A percentile compares a stretch with the other conserved stretches of the same genome.
phyloP scores from a whole-genome alignment of 1,140 invertebrate genomes.

The Doryteuthis pealeii region DNA sequence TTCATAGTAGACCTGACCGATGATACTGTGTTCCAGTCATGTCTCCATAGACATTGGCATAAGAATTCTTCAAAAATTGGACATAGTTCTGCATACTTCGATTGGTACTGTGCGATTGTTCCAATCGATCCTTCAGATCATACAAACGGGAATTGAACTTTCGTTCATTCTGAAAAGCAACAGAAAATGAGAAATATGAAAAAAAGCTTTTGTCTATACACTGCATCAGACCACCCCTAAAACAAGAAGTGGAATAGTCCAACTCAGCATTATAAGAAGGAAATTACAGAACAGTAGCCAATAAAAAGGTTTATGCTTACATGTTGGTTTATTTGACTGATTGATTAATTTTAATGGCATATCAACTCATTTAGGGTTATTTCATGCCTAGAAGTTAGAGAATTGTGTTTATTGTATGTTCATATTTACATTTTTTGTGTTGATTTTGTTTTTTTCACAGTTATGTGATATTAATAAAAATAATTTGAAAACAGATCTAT shows the following conservation, averaged over 20 bases:
- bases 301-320: too few species aligned
- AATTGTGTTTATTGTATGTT: too few species aligned
- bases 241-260: neutral
- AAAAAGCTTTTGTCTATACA: neutral
- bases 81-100: slow-evolving; percentile 60
- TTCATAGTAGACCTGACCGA: slow-evolving; percentile 1
- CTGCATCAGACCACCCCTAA: neutral
- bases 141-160: slow-evolving; percentile 57
- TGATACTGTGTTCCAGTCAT: slow-evolving; percentile 26
- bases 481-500: too few species aligned
- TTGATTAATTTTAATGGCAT: too few species aligned
- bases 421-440: too few species aligned
- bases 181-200: neutral
- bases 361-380: too few species aligned
- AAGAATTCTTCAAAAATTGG: slow-evolving; percentile 59
- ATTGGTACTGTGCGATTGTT: slow-evolving; percentile 58
- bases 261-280: neutral
- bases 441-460: too few species aligned
- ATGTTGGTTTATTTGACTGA: too few species aligned
- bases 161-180: slow-evolving; percentile 49
- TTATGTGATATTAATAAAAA: too few species aligned
- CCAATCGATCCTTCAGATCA: slow-evolving; percentile 57
- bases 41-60: slow-evolving; percentile 56
- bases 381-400: too few species aligned
- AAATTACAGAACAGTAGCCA: too few species aligned